phyloP scores from a whole-genome alignment of 2,888 invertebrate species.

The Eubasilissa splendida region DNA sequence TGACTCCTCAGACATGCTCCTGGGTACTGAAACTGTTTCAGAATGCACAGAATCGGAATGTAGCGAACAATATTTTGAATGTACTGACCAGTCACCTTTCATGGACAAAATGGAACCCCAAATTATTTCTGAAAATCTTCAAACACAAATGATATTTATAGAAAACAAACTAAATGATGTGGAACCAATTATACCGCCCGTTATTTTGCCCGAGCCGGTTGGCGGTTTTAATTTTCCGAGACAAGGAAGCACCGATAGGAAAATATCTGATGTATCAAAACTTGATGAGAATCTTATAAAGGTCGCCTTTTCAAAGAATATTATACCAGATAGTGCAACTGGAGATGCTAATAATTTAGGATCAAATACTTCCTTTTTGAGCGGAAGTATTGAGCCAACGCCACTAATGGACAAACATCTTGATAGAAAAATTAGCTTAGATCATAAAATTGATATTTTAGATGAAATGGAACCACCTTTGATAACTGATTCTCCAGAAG shows the following conservation, averaged over 20 bases:
- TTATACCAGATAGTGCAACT: slow-evolving; percentile 45
- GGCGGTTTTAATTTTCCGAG: slow-evolving; percentile 39
- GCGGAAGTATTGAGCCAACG: not conserved
- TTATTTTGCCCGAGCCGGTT: slow-evolving; percentile 45
- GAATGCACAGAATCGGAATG: slow-evolving; percentile 73
- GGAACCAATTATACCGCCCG: slow-evolving; percentile 59
- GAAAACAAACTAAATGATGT: slow-evolving; percentile 64
- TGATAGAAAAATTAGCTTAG: slow-evolving; percentile 67
- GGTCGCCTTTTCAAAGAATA: slow-evolving; percentile 55
- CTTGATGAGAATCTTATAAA: slow-evolving; percentile 56
- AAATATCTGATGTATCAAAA: slow-evolving; percentile 53
- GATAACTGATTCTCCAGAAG: slow-evolving; percentile 68
- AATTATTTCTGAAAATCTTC: slow-evolving; percentile 65
- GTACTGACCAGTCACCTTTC: slow-evolving; percentile 66
- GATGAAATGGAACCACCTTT: slow-evolving; percentile 71
- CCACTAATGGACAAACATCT: slow-evolving; percentile 28
- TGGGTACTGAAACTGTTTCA: slow-evolving; percentile 70
- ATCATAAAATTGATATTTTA: slow-evolving; percentile 71
- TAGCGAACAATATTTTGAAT: slow-evolving; percentile 71
- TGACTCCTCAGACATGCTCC: slow-evolving; percentile 58
- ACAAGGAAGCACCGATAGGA: slow-evolving; percentile 51
- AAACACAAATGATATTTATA: slow-evolving; percentile 63
- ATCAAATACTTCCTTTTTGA: slow-evolving; percentile 1
- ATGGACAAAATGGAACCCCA: slow-evolving; percentile 65
- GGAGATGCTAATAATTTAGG: not conserved